phyloP scores from a whole-genome alignment of 2,888 invertebrate species.

The Drosophila melanosoma region DNA sequence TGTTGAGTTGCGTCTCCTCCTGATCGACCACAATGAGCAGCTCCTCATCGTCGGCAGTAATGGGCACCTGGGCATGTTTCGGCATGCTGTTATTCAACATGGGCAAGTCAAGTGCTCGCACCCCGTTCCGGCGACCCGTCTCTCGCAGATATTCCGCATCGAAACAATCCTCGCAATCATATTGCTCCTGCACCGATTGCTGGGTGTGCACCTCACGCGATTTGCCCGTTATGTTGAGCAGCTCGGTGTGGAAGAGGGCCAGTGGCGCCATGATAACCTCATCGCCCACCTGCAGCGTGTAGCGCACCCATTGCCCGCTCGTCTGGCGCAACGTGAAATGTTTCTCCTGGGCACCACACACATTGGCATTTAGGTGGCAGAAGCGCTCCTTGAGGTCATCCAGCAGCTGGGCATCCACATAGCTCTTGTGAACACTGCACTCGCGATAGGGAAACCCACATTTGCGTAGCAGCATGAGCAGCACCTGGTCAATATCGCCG shows the following conservation, averaged over 20 bases:
- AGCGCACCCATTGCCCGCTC: constrained; percentile 88
- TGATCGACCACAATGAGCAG: constrained; percentile 86
- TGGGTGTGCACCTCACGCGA: constrained; percentile 88
- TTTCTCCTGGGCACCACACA: constrained; percentile 95
- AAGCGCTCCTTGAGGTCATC: constrained; percentile 94
- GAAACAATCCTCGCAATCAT: constrained; percentile 96
- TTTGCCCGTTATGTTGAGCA: constrained; percentile 92
- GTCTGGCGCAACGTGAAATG: constrained; percentile 88
- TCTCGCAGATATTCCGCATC: constrained; percentile 96
- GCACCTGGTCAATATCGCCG: constrained; percentile 95
- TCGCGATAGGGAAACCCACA: constrained; percentile 95
- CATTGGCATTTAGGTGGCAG: constrained; percentile 95
- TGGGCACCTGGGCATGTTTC: constrained; percentile 79
- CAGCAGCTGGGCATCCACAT: constrained; percentile 92
- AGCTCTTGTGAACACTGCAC: constrained; percentile 89
- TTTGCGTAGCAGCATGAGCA: constrained; percentile 94
- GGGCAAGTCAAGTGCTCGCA: constrained; percentile 37
- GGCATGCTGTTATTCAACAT: constrained; percentile 30
- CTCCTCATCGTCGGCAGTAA: constrained; percentile 83
- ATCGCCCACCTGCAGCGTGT: constrained; percentile 93
- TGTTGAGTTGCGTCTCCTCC: constrained; percentile 60
- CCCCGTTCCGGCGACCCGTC: constrained; percentile 87
- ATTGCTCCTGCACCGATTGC: constrained; percentile 88
- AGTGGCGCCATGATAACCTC: constrained; percentile 96
- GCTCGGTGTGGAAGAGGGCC: constrained; percentile 94